A percentile compares a stretch with the other conserved stretches of the same genome.
Conservation (phyloP, 2,888 invertebrate genomes). For the Hirudinaria manillensis region DNA sequence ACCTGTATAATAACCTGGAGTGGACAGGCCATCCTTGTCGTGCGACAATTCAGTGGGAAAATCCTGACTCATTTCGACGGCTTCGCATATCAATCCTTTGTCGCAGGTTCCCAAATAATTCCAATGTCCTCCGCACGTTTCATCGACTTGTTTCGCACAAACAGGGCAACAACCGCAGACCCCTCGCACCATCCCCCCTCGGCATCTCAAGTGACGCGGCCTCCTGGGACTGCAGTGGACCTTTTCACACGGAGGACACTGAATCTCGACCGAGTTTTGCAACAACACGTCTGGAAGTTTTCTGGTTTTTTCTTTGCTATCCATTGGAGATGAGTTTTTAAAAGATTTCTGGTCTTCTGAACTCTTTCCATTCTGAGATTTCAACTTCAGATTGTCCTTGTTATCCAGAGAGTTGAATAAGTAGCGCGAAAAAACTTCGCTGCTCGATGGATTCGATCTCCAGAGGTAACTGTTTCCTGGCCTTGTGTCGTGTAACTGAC, state of each 20-base stretch:
- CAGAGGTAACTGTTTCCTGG: not conserved
- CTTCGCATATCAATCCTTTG: constrained; percentile 42
- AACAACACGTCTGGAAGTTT: not conserved
- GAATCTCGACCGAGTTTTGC: constrained; percentile 39
- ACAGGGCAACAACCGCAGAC: constrained; percentile 52
- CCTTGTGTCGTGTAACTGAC: not conserved
- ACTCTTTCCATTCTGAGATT: not conserved
- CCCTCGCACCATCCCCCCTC: constrained; percentile 49
- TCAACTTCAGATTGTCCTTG: not conserved
- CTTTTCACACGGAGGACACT: constrained; percentile 52
- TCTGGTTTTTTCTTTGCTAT: not conserved
- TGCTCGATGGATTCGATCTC: no score
- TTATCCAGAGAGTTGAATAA: not conserved
- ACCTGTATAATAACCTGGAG: no score
- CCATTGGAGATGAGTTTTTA: no score
- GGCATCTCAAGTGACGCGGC: constrained; percentile 45
- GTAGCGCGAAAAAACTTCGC: not conserved
- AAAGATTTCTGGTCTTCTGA: no score
- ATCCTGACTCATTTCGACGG: no score
- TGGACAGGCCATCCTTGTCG: no score
- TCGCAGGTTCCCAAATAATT: constrained; percentile 53
- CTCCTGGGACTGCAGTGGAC: constrained; percentile 49
- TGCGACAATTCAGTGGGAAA: no score
- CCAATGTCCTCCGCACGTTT: constrained; percentile 50
- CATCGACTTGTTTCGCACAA: constrained; percentile 50